phyloP scores from a whole-genome alignment of 1,140 invertebrate species.

The Wasmannia auropunctata region DNA sequence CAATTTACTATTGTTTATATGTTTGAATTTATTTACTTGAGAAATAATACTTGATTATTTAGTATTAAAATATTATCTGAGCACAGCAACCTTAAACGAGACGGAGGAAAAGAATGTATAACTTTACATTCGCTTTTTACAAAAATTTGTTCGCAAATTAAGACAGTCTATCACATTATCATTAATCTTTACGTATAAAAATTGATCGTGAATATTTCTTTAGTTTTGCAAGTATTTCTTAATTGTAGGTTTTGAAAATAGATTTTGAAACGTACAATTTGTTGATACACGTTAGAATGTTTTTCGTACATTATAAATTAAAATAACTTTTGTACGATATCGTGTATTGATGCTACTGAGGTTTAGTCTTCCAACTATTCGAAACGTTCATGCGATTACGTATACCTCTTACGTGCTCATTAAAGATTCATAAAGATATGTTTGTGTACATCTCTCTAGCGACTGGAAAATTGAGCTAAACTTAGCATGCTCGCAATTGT shows the following conservation, averaged over 20 bases:
- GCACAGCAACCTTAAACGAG: too few relatives aligned
- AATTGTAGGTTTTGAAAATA: not conserved
- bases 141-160: not conserved
- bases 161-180: not conserved
- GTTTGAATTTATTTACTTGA: slow-evolving; percentile 6
- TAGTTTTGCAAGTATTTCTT: not conserved
- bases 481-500: not conserved
- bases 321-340: not conserved
- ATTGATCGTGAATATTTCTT: not conserved
- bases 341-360: not conserved
- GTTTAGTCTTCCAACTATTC: slow-evolving; percentile 6
- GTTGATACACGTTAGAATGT: not conserved
- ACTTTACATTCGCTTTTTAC: not conserved
- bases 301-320: not conserved
- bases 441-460: slow-evolving; percentile 5
- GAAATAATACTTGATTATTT: not conserved
- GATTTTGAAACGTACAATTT: not conserved
- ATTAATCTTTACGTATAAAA: not conserved
- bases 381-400: not conserved
- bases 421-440: slow-evolving; percentile 26
- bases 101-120: too few relatives aligned
- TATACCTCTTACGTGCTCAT: not conserved
- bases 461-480: slow-evolving; percentile 29
- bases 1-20: too few relatives aligned
- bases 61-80: too few relatives aligned